phyloP scores from a whole-genome alignment of 2,113 vertebrate genomes.

The Aleadryas rufinucha region DNA sequence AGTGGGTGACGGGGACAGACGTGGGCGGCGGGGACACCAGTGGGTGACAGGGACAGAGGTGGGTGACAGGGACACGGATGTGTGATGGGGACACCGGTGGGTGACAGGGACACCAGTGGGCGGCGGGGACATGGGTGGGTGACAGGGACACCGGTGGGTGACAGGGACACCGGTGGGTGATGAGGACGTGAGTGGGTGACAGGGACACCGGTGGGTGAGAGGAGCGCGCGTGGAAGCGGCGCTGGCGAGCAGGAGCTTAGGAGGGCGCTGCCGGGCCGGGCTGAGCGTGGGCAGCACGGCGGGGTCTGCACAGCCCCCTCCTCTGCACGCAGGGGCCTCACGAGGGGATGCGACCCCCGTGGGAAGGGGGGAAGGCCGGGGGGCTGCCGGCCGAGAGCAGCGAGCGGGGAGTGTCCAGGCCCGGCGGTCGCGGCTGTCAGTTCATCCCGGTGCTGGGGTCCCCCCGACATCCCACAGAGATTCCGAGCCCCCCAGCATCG shows the following conservation, averaged over 20 bases:
- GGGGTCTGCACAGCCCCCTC: background rate
- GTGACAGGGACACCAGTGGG: no score
- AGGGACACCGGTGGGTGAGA: background rate
- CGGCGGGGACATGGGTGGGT: no score
- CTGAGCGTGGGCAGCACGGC: background rate
- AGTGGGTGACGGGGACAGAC: no score
- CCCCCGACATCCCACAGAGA: background rate
- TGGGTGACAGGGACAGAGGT: no score
- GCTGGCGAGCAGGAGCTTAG: accelerated
- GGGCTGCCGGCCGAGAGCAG: no score
- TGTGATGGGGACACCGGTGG: no score
- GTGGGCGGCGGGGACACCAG: no score
- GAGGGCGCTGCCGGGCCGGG: background rate
- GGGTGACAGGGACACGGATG: no score
- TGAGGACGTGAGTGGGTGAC: no score
- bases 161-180: no score
- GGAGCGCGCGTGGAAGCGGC: background rate
- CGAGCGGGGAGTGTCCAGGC: accelerated
- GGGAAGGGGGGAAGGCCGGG: background rate
- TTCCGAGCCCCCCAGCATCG: accelerated
- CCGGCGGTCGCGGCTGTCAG: accelerated
- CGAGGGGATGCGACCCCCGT: background rate
- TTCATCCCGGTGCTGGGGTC: accelerated
- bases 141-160: no score
- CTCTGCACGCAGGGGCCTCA: accelerated